Base-by-base conservation (phyloP, 2,888 invertebrate species). In the Drosophila anomelani region DNA sequence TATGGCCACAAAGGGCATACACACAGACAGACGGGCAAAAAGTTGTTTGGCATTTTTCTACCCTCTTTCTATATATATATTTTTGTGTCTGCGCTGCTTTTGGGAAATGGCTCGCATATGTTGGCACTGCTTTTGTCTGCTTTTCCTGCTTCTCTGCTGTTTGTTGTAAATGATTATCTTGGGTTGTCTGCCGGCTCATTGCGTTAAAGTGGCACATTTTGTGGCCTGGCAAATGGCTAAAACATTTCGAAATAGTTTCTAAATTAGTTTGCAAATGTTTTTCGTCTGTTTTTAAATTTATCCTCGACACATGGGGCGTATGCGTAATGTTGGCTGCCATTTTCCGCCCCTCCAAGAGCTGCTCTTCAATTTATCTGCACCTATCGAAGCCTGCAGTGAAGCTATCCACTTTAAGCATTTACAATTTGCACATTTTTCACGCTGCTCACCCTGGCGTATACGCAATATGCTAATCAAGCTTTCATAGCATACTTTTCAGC, bases 1-100 rank as follows among this genome's bases (percentile, higher is more conserved):
- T 86, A 89, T 86, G 85, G 87, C 89, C 85, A 86, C 85, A 89
- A 88, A 88, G 88, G 89, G 89, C 89, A 88, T 88, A 79, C 87
- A 78, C 81, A 74, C 84, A 29, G 36, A 20, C 41, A 70, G 36
- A 38, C 73, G 23, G 39, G 58, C 75, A 68, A 76, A 83, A 86
- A 79, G 72, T 84, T 84, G 79, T 77, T 86, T 72, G 44, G 63
- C 60, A 41, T 80, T 68, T 80, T 75, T 69, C 54, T 56, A 7
- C 62, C 69, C 44, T 26, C 12, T 26, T 51, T 55, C 41, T 49
- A 55, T 49, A 41, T 49, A 23, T 71, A 36, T 49, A 23, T 47
- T 71, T 60, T 57, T 17, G 13, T 53, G 26, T 38, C 43, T 55
- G 36, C 43, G 36, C 43, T 29, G n/a, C 23, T 23, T 23, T 23